phyloP scores from a whole-genome alignment of 2,888 invertebrate species.

The Pollenia angustigena region DNA sequence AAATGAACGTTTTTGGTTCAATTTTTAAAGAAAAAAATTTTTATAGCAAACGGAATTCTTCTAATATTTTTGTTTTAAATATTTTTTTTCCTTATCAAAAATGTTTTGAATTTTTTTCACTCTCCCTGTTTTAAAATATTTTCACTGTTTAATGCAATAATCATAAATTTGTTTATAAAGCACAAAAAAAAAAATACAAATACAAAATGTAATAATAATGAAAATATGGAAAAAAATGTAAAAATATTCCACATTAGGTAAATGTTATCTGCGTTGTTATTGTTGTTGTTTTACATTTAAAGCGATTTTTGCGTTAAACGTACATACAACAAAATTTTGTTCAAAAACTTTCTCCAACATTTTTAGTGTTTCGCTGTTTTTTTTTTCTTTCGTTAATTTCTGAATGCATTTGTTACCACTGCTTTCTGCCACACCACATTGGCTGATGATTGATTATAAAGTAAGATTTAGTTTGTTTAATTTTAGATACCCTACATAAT shows the following conservation, averaged over 20 bases:
- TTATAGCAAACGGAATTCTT: not conserved
- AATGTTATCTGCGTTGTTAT: conserved; percentile 5
- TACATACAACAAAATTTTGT: conserved; percentile 10
- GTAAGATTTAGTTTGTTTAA: not conserved
- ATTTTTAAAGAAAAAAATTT: too few species aligned
- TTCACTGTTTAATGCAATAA: conserved; percentile 33
- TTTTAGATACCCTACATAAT: not conserved
- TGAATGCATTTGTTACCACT: not conserved
- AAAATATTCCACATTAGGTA: conserved; percentile 18
- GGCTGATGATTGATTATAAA: not conserved
- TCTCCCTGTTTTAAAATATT: conserved; percentile 14
- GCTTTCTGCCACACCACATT: conserved; percentile 14
- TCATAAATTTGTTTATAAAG: conserved; percentile 24
- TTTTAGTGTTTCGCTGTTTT: conserved; percentile 3
- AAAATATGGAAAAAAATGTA: not conserved
- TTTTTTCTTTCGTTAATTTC: not conserved
- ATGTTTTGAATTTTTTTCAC: not conserved
- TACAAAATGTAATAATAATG: too few species aligned
- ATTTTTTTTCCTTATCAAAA: not conserved
- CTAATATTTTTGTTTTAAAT: not conserved
- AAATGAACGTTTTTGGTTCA: too few species aligned
- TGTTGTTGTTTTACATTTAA: conserved; percentile 3
- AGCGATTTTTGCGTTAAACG: conserved; percentile 26
- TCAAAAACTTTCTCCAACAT: conserved; percentile 56
- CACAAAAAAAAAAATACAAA: conserved; percentile 5